Base-by-base conservation (phyloP, 2,797 vertebrate genomes). In the Gadopsis bispinosus region DNA sequence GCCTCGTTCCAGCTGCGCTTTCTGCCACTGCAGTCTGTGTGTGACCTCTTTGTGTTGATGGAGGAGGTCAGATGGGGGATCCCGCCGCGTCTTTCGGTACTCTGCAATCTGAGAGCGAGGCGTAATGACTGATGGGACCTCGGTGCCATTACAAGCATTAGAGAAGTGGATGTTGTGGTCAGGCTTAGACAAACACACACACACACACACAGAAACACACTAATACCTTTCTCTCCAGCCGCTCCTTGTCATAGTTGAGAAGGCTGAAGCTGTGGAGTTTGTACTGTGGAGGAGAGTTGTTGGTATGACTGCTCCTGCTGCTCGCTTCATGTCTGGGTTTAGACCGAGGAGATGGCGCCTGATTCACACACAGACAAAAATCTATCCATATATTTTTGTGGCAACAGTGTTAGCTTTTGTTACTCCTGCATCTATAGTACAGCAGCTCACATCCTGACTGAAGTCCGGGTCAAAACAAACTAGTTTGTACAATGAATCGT, bases 231-330 rank as follows among this genome's bases (percentile, higher is more conserved):
- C 92, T 95, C 86, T 98, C 97, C 62, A 96, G 70, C 20, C 95
- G 95, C 66, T 98, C 97, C 83, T 91, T 95, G 89, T 98, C 97
- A 3, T 96, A 95, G 89, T 95, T 92, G 75, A 98, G 93, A 59
- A 98, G 95, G 1, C 94, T 97, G 91, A 98, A 96, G 90, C 97
- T 97, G 88, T 97, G 95, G 56, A 98, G 93, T 58, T 95, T 94
- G 81, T 94, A 95, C 81, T 93, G 92, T 0, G 95, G 91, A 71
- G 94, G 90, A 5, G 93, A 83, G 68, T 83, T 95, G 84, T 41
- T 87, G 69, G 84, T n/a, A 5, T 84, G 88, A 43, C 80, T 72
- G 86, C 78, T 86, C 79, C 89, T 85, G 72, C 71, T 70, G 85
- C 86, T 86, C 3, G 53, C 79, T 64, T 95, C 93, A 31, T 88